Evolutionary conservation across 2,113 vertebrate species (phyloP), one percentile per base, ranked within the genome.

Genomic region (Ciconia boyciana): DNA sequence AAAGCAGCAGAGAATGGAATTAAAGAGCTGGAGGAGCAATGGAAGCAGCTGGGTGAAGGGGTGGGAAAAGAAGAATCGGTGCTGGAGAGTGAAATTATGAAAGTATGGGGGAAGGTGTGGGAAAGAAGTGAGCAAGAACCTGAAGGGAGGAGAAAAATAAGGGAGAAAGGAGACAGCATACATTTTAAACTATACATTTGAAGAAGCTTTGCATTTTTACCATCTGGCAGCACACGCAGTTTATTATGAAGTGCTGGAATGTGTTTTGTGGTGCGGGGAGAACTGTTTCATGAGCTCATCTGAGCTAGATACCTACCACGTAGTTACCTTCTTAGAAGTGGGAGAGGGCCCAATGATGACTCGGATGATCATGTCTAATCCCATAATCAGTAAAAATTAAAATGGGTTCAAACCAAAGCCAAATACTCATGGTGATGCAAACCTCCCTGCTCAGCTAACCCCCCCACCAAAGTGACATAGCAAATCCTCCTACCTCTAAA

Each of bases 81-180:
- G 65, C 70, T 91, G 80, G 48, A 78, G 57, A 95, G 21, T 39
- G 84, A 89, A 97, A 74, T 91, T 93, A 97, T 2, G 76, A 96
- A 96, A 95, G 77, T 85, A 95, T 91, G 96, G 96, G 94, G 96
- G 96, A 95, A 96, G 95, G 94, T 97, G 96, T 96, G 87, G 96
- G 84, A 96, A 96, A 93, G 91, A 96, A 97, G 74, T 89, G 93
- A 97, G 95, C 91, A 96, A 96, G 87, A 94, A 95, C 77, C 91
- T 96, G 76, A 82, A 83, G 34, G 61, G 64, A 91, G 48, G 69
- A 95, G 64, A 87, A 96, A 95, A 97, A 93, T 89, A 92, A 93
- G 39, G 39, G 39, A 94, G 65, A 91, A 94, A 84, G 70, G 31
- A 95, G 90, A 92, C 11, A 60, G 74, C 55, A 89, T 75, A 82